Evolutionary conservation across 1,140 invertebrate genomes (phyloP).

Genomic region (Drosophila mojavensis): DNA sequence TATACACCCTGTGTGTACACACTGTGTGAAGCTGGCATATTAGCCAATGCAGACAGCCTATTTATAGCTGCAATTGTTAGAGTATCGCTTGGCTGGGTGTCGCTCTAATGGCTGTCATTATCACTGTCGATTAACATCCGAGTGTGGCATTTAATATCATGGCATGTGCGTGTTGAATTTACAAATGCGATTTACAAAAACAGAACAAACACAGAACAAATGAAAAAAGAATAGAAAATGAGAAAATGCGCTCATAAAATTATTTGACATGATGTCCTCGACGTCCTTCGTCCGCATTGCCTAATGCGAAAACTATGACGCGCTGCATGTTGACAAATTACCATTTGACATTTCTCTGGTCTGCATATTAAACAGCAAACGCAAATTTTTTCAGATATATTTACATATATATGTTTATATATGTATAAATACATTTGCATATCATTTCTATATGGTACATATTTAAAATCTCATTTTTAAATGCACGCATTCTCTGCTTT

Average conservation of each 20-base stretch:
- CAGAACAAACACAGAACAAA: background rate
- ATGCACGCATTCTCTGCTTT: background rate
- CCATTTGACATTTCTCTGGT: conserved; percentile 39
- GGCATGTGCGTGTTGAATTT: conserved; percentile 47
- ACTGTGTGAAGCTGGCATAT: background rate
- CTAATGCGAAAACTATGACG: conserved; percentile 55
- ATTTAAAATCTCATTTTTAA: conserved; percentile 29
- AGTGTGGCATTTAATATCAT: conserved; percentile 45
- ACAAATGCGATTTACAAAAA: conserved; percentile 26
- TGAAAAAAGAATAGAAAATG: conserved; percentile 2
- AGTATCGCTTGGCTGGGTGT: conserved; percentile 4
- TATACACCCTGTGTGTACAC: no score
- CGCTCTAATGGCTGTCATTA: conserved; percentile 32
- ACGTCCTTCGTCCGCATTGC: conserved; percentile 8
- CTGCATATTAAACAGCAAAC: conserved; percentile 46
- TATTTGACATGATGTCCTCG: conserved; percentile 22
- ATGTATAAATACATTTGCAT: no score
- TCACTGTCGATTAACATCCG: conserved; percentile 59
- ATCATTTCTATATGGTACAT: no score
- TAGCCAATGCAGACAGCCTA: background rate
- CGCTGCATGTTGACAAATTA: conserved; percentile 58
- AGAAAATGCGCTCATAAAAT: conserved; percentile 30
- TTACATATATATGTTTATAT: no score
- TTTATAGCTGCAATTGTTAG: background rate
- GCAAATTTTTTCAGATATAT: no score